A percentile compares a stretch with the other conserved stretches of the same genome.
Evolutionary conservation across 2,888 invertebrate species (phyloP).

Genomic region (Orthonevra nobilis): DNA sequence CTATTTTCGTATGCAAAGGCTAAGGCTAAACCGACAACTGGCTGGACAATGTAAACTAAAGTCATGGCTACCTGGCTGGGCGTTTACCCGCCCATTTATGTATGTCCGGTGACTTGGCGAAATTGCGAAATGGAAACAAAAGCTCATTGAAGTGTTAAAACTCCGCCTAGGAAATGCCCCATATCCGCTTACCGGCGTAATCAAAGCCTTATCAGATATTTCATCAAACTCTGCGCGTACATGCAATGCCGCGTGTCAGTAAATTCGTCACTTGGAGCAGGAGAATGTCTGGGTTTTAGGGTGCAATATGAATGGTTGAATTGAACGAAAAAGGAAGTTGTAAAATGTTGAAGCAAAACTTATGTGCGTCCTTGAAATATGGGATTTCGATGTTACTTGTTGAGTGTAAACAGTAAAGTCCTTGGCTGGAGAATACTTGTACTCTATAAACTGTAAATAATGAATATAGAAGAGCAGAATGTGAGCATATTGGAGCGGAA

Average conservation of each 20-base stretch:
- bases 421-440: too few relatives aligned
- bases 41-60: slow-evolving; percentile 14
- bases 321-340: too few relatives aligned
- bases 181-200: slow-evolving; percentile 65
- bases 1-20: neutral
- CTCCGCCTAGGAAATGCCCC: slow-evolving; percentile 62
- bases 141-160: slow-evolving; percentile 36
- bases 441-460: too few relatives aligned
- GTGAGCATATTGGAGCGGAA: too few relatives aligned
- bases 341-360: too few relatives aligned
- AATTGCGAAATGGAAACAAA: neutral
- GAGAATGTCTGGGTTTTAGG: neutral
- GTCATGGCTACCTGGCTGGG: slow-evolving; percentile 17
- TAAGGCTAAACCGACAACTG: neutral
- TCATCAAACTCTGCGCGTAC: slow-evolving; percentile 34
- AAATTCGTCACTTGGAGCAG: neutral
- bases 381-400: too few relatives aligned
- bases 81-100: neutral
- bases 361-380: too few relatives aligned
- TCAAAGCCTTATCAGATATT: slow-evolving; percentile 64
- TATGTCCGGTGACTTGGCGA: slow-evolving; percentile 2
- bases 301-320: too few relatives aligned
- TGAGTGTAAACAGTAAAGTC: too few relatives aligned
- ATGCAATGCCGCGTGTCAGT: slow-evolving; percentile 42
- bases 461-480: too few relatives aligned